Percentiles rank a stretch among this genome's conserved stretches.
Evolutionary conservation across 2,113 vertebrate genomes (phyloP).

Genomic region (Arizona elegans): DNA sequence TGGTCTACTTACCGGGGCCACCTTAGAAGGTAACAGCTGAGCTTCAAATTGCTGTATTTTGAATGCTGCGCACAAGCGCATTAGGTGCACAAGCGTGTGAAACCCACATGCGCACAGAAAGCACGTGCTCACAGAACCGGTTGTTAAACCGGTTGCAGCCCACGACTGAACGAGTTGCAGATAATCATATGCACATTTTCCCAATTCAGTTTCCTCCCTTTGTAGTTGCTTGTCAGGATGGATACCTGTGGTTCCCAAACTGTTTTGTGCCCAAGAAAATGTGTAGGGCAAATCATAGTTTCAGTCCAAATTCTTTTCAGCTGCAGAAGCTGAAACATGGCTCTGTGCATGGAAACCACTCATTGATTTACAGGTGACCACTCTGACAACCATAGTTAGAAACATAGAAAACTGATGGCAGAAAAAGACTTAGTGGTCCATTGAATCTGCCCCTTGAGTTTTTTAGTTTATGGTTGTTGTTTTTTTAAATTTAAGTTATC

Average conservation of each 20-base stretch:
- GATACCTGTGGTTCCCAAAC: not conserved
- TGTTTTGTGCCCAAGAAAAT: not conserved
- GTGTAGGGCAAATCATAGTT: not conserved
- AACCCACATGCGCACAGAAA: no score
- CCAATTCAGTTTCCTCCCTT: not conserved
- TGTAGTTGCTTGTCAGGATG: not conserved
- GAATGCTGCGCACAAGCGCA: no score
- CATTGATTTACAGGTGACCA: not conserved
- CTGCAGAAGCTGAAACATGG: not conserved
- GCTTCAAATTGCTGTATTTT: no score
- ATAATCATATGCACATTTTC: not conserved
- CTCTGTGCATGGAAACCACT: not conserved
- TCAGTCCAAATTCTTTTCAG: not conserved
- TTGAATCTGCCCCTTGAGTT: no score
- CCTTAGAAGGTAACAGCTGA: no score
- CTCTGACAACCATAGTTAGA: not conserved
- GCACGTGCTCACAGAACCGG: no score
- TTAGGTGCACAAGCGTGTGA: no score
- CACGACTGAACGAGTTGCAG: not conserved
- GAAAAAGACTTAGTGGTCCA: no score
- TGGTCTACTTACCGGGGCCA: no score
- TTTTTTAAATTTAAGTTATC: not conserved
- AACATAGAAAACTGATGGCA: no score
- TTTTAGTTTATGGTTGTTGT: no score
- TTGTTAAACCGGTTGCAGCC: no score